Percentiles rank a stretch among this genome's conserved stretches.
These are phyloP conservation scores for Morelia viridis DNA, from an alignment of 2,797 vertebrate genomes.

Conservation along the genomic window DNA sequence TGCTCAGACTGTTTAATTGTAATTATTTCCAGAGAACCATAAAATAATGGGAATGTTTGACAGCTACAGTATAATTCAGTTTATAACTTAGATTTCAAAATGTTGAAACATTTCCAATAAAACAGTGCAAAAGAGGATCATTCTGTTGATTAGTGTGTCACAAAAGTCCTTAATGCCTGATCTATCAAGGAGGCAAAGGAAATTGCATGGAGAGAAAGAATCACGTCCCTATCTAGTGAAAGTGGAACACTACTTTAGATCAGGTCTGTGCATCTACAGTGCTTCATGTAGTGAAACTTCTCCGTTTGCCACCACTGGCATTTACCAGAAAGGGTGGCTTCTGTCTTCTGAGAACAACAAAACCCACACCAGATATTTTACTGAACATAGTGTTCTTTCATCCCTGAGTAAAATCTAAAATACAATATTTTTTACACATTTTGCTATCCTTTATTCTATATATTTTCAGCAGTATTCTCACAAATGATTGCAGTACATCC, in stretches of 20 bases:
- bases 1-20: slow-evolving; percentile 15
- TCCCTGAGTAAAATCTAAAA: background rate
- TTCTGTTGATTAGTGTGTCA: background rate
- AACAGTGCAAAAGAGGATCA: background rate
- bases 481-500: background rate
- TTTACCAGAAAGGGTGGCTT: background rate
- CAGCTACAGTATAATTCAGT: background rate
- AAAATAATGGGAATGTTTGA: background rate
- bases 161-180: background rate
- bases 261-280: background rate
- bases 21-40: background rate
- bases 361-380: background rate
- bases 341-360: background rate
- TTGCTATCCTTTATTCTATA: background rate
- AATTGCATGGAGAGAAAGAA: background rate
- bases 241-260: background rate
- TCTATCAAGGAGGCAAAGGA: background rate
- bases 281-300: background rate
- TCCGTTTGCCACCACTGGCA: background rate
- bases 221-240: background rate
- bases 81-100: background rate
- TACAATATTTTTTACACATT: background rate
- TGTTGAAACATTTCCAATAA: background rate
- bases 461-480: background rate
- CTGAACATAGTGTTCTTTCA: background rate